phyloP scores from a whole-genome alignment of 2,888 invertebrate genomes.

The Kryphioiulus occultus region DNA sequence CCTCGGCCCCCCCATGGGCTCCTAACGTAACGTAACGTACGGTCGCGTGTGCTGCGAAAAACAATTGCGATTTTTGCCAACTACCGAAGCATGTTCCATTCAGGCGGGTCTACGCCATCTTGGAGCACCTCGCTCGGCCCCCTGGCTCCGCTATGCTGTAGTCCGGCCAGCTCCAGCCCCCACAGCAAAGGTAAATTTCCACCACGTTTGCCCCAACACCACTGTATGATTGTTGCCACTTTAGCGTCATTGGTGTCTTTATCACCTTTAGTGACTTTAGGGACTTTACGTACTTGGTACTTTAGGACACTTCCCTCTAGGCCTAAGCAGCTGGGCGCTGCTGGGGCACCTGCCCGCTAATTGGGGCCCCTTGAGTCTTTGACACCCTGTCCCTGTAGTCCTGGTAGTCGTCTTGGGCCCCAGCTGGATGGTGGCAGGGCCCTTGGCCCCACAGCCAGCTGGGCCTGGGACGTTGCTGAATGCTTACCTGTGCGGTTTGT shows the following conservation, averaged over 20 bases:
- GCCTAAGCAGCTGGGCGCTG: neutral
- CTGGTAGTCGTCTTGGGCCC: too few relatives aligned
- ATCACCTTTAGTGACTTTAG: too few relatives aligned
- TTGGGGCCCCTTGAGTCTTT: too few relatives aligned
- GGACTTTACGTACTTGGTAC: too few relatives aligned
- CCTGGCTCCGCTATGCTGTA: conserved; percentile 52
- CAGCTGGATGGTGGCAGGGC: too few relatives aligned
- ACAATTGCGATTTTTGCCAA: neutral
- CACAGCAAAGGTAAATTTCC: conserved; percentile 50
- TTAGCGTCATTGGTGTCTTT: too few relatives aligned
- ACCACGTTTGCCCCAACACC: neutral
- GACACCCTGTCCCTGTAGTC: too few relatives aligned
- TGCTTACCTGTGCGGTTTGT: too few relatives aligned
- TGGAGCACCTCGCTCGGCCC: conserved; percentile 54
- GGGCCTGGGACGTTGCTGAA: too few relatives aligned
- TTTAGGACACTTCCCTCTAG: neutral
- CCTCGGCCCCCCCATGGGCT: neutral
- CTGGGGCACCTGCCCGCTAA: neutral
- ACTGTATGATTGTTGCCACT: neutral
- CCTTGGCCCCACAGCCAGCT: too few relatives aligned
- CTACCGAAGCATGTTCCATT: conserved; percentile 53
- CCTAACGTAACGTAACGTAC: neutral
- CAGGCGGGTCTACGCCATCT: conserved; percentile 55
- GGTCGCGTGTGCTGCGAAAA: neutral
- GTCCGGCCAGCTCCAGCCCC: conserved; percentile 48